These are phyloP conservation scores for Sebastes hubbsi DNA, from an alignment of 2,797 vertebrate genomes.

Conservation along the genomic window DNA sequence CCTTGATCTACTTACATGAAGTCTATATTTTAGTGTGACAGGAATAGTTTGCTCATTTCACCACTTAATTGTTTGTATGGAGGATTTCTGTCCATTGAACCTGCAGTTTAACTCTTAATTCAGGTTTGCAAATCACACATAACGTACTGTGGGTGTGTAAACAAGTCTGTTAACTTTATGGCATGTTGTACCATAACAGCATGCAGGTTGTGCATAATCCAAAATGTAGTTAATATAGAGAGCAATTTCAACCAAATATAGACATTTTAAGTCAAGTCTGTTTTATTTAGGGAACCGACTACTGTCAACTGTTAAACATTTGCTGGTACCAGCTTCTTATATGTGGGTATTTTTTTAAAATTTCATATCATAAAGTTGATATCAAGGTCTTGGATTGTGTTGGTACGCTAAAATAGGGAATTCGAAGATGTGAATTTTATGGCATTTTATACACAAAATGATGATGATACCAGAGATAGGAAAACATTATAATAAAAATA, in stretches of 20 bases:
- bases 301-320: background rate
- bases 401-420: background rate
- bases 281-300: background rate
- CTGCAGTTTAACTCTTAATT: background rate
- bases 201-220: background rate
- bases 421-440: background rate
- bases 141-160: background rate
- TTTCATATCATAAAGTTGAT: background rate
- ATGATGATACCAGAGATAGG: background rate
- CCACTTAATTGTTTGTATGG: background rate
- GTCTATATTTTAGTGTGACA: conserved; percentile 30
- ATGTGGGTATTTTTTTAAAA: rapidly evolving
- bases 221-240: no score
- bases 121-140: background rate
- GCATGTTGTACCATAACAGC: background rate
- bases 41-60: background rate
- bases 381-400: background rate
- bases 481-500: no score
- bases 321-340: background rate
- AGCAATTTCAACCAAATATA: background rate
- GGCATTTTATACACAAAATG: background rate
- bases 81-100: background rate
- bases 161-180: background rate
- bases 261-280: background rate
- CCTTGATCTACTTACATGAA: conserved; percentile 17